Evolutionary conservation across 2,888 invertebrate species (phyloP), one percentile per base, ranked within the genome.

Genomic region (Deroplatys truncata): DNA sequence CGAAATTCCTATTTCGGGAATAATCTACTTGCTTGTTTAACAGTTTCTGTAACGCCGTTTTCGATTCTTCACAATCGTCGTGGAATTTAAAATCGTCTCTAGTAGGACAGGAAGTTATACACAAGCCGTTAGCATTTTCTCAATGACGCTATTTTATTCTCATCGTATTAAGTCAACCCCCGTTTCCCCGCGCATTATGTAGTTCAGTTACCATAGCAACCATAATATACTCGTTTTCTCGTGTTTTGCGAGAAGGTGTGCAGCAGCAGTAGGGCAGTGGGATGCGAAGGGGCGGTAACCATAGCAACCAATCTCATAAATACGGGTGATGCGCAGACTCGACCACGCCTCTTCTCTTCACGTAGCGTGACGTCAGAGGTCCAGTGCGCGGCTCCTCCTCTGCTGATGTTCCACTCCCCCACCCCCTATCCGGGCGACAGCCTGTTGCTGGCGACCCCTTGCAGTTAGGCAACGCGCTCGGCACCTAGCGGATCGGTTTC

Each of bases 381-480:
- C 72, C 35, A 28, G 83, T 29, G 87, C 20, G 35, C 49, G 89
- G 72, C 82, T 72, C 72, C 85, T n/a, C 16, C 35, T 82, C 82
- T 82, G 85, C 88, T 28, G 83, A 72, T 88, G 88, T 56, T 72
- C 87, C n/a, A 29, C 28, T 31, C 84, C 72, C 29, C 84, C 87
- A 8, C 92, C 92, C 92, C 92, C 91, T 92, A 25, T 20, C 56
- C 56, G 56, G 28, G 35, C 15, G 15, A 25, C 93, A 93, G 94
- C 94, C 94, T 94, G 94, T 94, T 94, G 94, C 93, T 94, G 93
- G 93, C 93, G 92, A 92, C 93, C 92, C 93, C 91, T 90, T 90
- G 91, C 91, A 91, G 91, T 91, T 90, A 91, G 91, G 90, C 91
- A 91, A 90, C 91, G 90, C 90, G 91, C 91, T 90, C 91, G 89